phyloP scores from a whole-genome alignment of 1,140 invertebrate genomes.

The Pseudomyrmex cubaensis region DNA sequence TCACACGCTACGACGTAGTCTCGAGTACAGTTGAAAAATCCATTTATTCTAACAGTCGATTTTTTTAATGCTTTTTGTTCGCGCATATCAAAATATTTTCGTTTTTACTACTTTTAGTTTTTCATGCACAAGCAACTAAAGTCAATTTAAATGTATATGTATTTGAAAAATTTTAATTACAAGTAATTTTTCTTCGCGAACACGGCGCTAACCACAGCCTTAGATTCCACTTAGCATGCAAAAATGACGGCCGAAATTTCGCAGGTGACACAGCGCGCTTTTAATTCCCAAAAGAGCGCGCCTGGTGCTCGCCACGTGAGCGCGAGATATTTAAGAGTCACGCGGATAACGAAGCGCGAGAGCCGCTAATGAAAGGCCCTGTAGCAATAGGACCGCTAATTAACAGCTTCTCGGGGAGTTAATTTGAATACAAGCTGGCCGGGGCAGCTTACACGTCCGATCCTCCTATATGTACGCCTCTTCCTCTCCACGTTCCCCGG shows the following conservation, averaged over 20 bases:
- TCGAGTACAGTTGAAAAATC: background rate
- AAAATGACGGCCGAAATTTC: too few species aligned
- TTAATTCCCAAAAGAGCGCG: background rate
- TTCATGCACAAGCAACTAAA: too few species aligned
- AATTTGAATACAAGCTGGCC: conserved; percentile 82
- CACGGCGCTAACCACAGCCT: too few species aligned
- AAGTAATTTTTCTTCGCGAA: too few species aligned
- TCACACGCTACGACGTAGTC: background rate
- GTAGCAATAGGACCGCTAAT: conserved; percentile 80
- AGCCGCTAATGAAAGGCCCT: conserved; percentile 75
- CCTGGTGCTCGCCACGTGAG: background rate
- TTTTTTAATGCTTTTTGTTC: background rate
- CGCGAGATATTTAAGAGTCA: conserved; percentile 67
- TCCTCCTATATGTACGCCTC: conserved; percentile 18
- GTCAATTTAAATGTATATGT: too few species aligned
- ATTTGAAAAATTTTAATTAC: too few species aligned
- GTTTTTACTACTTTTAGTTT: too few species aligned
- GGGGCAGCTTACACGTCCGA: conserved; percentile 64
- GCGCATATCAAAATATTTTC: too few species aligned
- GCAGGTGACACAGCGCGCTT: background rate
- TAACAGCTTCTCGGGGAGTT: conserved; percentile 81
- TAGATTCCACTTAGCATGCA: too few species aligned
- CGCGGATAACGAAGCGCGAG: conserved; percentile 78
- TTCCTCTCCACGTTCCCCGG: conserved; percentile 4
- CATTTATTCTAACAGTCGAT: background rate